These are phyloP conservation scores for Episyrphus balteatus DNA, from an alignment of 1,140 invertebrate species.

Conservation along the genomic window DNA sequence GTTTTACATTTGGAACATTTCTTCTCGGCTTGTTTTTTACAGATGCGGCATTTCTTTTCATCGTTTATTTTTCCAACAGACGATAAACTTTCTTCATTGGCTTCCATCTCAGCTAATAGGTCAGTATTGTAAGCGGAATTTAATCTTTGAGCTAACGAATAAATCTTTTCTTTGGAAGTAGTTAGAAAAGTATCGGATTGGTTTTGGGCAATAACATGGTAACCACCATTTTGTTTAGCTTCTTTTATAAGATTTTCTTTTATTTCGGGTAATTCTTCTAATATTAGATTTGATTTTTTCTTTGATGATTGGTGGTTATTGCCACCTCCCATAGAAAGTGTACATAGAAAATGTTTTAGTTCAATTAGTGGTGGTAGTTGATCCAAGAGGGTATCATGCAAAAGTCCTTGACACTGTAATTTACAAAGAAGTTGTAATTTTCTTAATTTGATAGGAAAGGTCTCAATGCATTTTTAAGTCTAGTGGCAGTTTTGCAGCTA, in stretches of 20 bases:
- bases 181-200: constrained; percentile 43
- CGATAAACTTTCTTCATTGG: neutral
- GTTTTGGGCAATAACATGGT: constrained; percentile 41
- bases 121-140: constrained; percentile 41
- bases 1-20: constrained; percentile 41
- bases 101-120: constrained; percentile 38
- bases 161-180: constrained; percentile 39
- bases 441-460: no score
- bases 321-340: constrained; percentile 25
- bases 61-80: constrained; percentile 5
- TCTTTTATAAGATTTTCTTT: constrained; percentile 32
- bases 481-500: no score
- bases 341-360: constrained; percentile 55
- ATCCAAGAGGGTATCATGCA: constrained; percentile 55
- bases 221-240: constrained; percentile 42
- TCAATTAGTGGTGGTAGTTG: constrained; percentile 64
- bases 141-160: constrained; percentile 38
- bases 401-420: constrained; percentile 42
- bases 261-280: constrained; percentile 47
- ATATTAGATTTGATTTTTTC: constrained; percentile 35
- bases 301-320: constrained; percentile 18
- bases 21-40: constrained; percentile 37
- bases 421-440: neutral
- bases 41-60: constrained; percentile 32
- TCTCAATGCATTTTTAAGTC: no score